Base-by-base conservation (phyloP, 2,797 vertebrate species). In the Schizopygopsis malacanthus region DNA sequence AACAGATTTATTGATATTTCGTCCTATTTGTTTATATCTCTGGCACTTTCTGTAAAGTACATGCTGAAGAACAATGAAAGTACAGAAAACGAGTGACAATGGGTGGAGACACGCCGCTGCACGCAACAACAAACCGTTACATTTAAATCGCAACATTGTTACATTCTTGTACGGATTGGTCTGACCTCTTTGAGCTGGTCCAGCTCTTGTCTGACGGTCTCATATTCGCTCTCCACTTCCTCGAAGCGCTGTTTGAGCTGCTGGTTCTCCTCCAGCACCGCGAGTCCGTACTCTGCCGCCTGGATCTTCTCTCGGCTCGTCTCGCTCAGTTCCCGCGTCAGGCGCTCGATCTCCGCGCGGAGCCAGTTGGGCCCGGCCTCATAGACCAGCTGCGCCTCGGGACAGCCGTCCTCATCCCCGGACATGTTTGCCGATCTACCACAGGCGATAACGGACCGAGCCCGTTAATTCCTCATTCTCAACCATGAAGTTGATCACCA, bases 271-370 rank as follows among this genome's bases (percentile, higher is more conserved):
- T 99, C 98, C 90, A 99, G 96, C 89, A 99, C 98, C 87, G 94
- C 98, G 90, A 99, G 94, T 81, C 98, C 98, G 43, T 99, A 99
- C 90, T 99, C 97, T 1, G 98, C 98, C 88, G 98, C 98, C 93
- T 99, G 98, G 93, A 99, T 98, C 96, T 99, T 99, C 94, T 99
- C 96, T 6, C 95, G 96, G 87, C 95, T 98, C 86, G 98, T 99
- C 83, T 98, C 98, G 13, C 96, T 94, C 90, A 99, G 96, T 92
- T 99, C 98, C 83, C 96, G 95, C 72, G 94, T 94, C 13, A 99
- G 94, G 85, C 98, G 95, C 92, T 96, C 96, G 50, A 97, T 91
- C 93, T 99, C 97, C 13, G 91, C 92, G 59, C 93, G 96, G 85
- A 99, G 96, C 96, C 97, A 97, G 73, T 97, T 96, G 16, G 97